These are phyloP conservation scores for Dasyprocta punctata DNA, from an alignment of 2,113 vertebrate species.

Conservation along the genomic window DNA sequence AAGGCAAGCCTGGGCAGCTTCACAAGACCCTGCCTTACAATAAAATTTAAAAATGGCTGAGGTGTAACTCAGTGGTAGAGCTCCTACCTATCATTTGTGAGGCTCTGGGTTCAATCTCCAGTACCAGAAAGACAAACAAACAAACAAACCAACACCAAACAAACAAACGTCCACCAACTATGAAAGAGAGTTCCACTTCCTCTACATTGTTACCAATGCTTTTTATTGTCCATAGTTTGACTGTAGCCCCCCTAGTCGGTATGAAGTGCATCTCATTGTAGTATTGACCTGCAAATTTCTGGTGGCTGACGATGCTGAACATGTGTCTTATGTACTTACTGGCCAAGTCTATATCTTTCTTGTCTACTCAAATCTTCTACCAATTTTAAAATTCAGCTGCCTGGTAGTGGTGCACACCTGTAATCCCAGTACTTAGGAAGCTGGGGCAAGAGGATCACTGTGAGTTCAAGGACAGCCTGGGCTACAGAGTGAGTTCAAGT, in stretches of 20 bases:
- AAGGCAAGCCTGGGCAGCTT: neutral
- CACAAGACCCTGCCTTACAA: neutral
- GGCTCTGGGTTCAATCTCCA: neutral
- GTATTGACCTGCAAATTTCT: neutral
- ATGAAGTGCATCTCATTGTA: neutral
- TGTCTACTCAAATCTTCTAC: neutral
- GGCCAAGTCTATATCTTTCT: neutral
- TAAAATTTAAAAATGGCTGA: neutral
- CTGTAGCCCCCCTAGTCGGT: neutral
- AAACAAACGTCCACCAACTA: neutral
- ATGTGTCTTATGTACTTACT: neutral
- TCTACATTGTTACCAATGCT: no score
- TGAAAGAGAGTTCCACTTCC: no score
- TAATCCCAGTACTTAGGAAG: no score
- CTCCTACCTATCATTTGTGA: neutral
- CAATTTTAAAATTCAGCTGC: neutral
- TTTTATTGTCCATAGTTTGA: no score
- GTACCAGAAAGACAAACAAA: neutral
- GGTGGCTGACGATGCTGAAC: neutral
- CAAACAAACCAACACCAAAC: neutral
- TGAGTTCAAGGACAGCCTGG: no score
- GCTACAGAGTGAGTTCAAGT: no score
- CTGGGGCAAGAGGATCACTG: no score
- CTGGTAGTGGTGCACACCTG: no score
- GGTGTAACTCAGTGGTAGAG: neutral